Conservation (phyloP, 1,140 invertebrate species). For the Microplitis demolitor region DNA sequence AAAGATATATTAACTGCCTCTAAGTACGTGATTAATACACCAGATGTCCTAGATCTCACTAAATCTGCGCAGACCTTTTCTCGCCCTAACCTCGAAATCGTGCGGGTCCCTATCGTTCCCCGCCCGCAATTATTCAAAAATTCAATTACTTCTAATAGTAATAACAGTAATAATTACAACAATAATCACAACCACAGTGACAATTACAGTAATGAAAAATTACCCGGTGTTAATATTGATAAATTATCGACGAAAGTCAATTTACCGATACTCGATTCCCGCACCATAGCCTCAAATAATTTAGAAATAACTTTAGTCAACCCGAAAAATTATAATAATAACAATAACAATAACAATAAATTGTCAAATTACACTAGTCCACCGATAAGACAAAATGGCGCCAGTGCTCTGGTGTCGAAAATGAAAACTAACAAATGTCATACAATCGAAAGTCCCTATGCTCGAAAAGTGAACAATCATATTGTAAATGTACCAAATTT, state of each 20-base stretch:
- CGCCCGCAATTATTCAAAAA: constrained; percentile 38
- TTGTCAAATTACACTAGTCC: constrained; percentile 40
- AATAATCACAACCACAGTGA: constrained; percentile 23
- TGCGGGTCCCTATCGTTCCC: constrained; percentile 57
- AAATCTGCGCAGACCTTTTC: constrained; percentile 37
- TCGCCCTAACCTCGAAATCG: constrained; percentile 57
- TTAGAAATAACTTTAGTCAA: constrained; percentile 58
- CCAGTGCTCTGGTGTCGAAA: constrained; percentile 46
- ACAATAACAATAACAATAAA: constrained; percentile 14
- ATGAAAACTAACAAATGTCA: constrained; percentile 42
- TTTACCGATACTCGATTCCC: constrained; percentile 49
- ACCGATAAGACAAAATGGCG: constrained; percentile 17
- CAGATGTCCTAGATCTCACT: constrained; percentile 52
- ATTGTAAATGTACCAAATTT: constrained; percentile 9
- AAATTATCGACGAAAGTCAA: constrained; percentile 34
- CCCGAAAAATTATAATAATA: constrained; percentile 40
- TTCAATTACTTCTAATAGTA: constrained; percentile 51
- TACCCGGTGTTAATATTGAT: constrained; percentile 12
- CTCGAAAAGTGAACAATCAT: background rate
- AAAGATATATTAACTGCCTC: constrained; percentile 67
- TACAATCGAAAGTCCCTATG: constrained; percentile 5
- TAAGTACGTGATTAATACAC: constrained; percentile 37
- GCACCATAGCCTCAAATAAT: constrained; percentile 57
- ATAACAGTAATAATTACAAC: constrained; percentile 31
- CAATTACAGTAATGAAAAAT: background rate